Conservation (phyloP, 2,797 vertebrate species). For the Vipera latastei region DNA sequence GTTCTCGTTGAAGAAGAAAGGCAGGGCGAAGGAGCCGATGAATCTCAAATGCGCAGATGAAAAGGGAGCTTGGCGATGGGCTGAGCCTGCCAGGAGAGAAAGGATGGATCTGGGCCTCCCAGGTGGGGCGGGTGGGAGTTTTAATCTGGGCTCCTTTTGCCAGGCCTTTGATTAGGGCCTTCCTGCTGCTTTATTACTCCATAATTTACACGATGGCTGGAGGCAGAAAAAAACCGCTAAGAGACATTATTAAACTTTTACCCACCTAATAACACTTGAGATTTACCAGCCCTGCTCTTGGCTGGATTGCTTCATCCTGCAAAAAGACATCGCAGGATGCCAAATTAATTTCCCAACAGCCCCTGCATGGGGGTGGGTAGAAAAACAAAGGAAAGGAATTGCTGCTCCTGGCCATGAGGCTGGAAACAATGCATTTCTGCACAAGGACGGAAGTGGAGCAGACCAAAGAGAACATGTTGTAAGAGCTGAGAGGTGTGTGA, state of each 20-base stretch:
- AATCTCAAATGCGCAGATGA: background rate
- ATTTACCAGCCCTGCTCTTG: background rate
- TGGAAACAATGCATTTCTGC: background rate
- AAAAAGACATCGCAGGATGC: background rate
- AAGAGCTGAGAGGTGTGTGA: background rate
- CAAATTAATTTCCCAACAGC: background rate
- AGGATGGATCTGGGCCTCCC: background rate
- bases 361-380: background rate
- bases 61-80: background rate
- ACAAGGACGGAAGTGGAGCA: accelerated
- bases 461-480: accelerated
- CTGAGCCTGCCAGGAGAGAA: background rate
- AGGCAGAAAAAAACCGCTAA: background rate
- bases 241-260: constrained; percentile 28
- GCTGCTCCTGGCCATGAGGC: background rate
- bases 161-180: background rate
- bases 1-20: background rate
- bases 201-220: constrained; percentile 18
- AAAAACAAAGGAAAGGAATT: background rate
- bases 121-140: background rate
- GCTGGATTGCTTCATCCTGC: background rate
- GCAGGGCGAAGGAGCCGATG: background rate
- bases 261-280: background rate
- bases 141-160: background rate
- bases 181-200: constrained; percentile 15